A percentile compares a stretch with the other conserved stretches of the same genome.
Conservation (phyloP, 2,888 invertebrate genomes). For the Schizotus pectinicornis region DNA sequence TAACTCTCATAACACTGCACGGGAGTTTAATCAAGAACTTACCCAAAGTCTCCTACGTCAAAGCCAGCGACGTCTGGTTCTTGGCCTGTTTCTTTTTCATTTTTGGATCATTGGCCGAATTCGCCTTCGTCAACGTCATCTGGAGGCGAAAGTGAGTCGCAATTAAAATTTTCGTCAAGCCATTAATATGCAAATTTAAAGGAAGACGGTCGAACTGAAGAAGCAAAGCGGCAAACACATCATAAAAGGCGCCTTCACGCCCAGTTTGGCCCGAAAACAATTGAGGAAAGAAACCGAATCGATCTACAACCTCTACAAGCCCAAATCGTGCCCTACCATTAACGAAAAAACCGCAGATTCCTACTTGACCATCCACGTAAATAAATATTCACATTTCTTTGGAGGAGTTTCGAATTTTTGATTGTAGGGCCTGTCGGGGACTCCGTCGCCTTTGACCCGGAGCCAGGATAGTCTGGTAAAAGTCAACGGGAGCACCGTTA, state of each 20-base stretch:
- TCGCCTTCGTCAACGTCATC: slow-evolving; percentile 88
- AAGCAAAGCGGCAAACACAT: slow-evolving; percentile 74
- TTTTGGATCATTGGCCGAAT: slow-evolving; percentile 86
- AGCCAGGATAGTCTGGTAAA: slow-evolving; percentile 67
- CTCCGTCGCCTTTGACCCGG: slow-evolving; percentile 71
- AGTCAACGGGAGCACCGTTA: slow-evolving; percentile 41
- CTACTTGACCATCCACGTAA: slow-evolving; percentile 77
- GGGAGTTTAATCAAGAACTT: slow-evolving; percentile 84
- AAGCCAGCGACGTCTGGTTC: slow-evolving; percentile 91
- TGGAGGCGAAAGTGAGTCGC: slow-evolving; percentile 78
- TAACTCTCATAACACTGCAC: slow-evolving; percentile 86
- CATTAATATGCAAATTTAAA: neutral
- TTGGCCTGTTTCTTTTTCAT: slow-evolving; percentile 84
- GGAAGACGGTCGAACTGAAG: slow-evolving; percentile 36
- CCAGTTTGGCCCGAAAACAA: slow-evolving; percentile 75
- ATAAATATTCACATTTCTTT: slow-evolving; percentile 40
- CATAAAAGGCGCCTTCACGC: slow-evolving; percentile 81
- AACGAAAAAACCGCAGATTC: slow-evolving; percentile 69
- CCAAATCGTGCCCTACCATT: slow-evolving; percentile 76
- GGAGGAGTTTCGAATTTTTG: neutral
- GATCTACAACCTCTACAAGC: slow-evolving; percentile 68
- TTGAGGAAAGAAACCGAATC: slow-evolving; percentile 66
- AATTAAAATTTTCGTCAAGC: neutral
- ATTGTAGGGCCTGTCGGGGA: neutral
- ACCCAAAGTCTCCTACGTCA: slow-evolving; percentile 89